Conservation (phyloP, 92 coral and sea anemone species). For the Plumapathes pennacea region DNA sequence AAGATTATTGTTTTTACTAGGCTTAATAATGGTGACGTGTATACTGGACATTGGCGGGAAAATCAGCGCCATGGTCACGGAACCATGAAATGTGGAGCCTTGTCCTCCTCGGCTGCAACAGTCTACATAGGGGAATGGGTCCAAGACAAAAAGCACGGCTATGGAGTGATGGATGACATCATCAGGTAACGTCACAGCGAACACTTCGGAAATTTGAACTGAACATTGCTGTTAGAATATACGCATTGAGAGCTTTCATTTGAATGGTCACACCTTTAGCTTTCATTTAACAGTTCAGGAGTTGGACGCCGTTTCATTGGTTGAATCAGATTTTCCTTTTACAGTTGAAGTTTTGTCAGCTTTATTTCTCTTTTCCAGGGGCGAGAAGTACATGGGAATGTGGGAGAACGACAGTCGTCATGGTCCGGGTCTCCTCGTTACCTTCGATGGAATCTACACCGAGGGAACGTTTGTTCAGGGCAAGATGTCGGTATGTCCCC, state of each 20-base stretch:
- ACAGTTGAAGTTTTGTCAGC: too few relatives aligned
- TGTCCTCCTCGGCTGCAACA: conserved; percentile 88
- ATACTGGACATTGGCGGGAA: conserved; percentile 78
- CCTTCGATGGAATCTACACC: conserved; percentile 91
- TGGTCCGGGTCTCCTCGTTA: conserved; percentile 86
- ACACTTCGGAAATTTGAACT: neutral
- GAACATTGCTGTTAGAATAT: too few relatives aligned
- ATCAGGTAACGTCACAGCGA: conserved; percentile 46
- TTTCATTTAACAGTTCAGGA: too few relatives aligned
- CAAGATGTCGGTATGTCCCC: conserved; percentile 73
- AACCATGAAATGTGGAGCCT: conserved; percentile 80
- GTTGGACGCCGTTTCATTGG: too few relatives aligned
- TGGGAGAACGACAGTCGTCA: conserved; percentile 91
- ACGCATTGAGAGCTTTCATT: too few relatives aligned
- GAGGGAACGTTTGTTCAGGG: conserved; percentile 77
- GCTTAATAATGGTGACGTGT: conserved; percentile 71
- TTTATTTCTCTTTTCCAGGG: conserved; percentile 46
- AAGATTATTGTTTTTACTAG: conserved; percentile 26
- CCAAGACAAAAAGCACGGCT: conserved; percentile 79
- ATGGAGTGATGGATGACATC: conserved; percentile 91
- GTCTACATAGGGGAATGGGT: conserved; percentile 93
- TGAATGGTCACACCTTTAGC: too few relatives aligned
- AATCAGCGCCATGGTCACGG: conserved; percentile 89
- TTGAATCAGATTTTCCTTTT: too few relatives aligned
- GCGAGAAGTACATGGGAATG: conserved; percentile 99